phyloP scores from a whole-genome alignment of 2,888 invertebrate genomes.

The Eupithecia subumbrata region DNA sequence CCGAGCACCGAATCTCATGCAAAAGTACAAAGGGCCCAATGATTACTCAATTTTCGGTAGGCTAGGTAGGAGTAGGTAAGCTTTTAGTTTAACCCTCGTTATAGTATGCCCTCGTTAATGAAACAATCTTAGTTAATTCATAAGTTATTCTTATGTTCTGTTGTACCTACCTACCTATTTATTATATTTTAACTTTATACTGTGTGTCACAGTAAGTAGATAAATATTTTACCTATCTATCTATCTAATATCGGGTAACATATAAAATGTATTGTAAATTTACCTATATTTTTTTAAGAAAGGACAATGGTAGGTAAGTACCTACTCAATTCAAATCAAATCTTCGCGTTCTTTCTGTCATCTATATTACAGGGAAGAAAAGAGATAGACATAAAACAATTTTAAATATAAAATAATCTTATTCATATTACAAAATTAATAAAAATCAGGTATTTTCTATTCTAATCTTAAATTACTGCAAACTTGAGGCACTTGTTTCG shows the following conservation, averaged over 20 bases:
- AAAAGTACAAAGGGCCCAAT: neutral
- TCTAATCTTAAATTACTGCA: conserved; percentile 5
- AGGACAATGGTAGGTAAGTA: too few relatives aligned
- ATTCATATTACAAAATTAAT: conserved; percentile 13
- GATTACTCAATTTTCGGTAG: neutral
- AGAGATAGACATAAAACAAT: neutral
- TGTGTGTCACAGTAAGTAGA: too few relatives aligned
- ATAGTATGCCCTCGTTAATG: too few relatives aligned
- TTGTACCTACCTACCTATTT: too few relatives aligned
- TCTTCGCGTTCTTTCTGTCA: neutral
- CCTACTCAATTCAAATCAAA: neutral
- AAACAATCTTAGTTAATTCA: too few relatives aligned
- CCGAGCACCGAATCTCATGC: neutral
- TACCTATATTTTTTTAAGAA: neutral
- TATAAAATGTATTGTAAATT: neutral
- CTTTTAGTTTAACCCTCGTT: neutral
- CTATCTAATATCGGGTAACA: too few relatives aligned
- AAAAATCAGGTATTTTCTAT: conserved; percentile 7
- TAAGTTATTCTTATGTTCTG: too few relatives aligned
- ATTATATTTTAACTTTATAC: too few relatives aligned
- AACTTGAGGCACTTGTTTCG: conserved; percentile 5
- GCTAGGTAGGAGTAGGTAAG: too few relatives aligned
- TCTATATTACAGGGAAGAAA: neutral
- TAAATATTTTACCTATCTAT: too few relatives aligned
- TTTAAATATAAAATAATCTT: conserved; percentile 1